Evolutionary conservation across 1,140 invertebrate genomes (phyloP).

Genomic region (Trichonephila clavipes): DNA sequence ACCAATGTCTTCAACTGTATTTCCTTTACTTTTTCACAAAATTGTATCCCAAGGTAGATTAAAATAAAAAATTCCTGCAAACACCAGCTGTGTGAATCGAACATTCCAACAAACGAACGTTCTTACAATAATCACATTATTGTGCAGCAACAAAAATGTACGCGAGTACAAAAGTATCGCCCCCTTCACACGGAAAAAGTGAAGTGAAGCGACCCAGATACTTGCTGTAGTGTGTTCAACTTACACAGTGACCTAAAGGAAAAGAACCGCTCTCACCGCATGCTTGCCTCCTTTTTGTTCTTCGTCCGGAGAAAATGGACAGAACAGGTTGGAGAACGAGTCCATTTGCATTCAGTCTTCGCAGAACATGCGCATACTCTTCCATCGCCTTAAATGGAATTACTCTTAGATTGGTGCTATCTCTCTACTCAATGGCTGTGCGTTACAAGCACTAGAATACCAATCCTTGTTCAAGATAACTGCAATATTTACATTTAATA

Average conservation of each 20-base stretch:
- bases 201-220: constrained; percentile 27
- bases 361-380: no score
- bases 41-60: no score
- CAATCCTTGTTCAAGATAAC: no score
- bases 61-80: no score
- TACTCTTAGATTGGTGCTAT: background rate
- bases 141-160: no score
- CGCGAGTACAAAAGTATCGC: background rate
- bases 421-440: background rate
- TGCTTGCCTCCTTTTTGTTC: constrained; percentile 38
- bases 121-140: no score
- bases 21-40: no score
- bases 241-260: constrained; percentile 46
- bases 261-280: constrained; percentile 16
- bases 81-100: no score
- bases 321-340: background rate
- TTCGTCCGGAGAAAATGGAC: background rate
- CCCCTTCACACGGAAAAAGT: background rate
- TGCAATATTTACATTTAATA: no score
- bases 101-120: no score
- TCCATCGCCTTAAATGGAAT: background rate
- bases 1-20: no score
- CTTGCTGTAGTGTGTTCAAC: background rate
- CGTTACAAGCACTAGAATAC: no score
- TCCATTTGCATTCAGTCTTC: background rate